A percentile compares a stretch with the other conserved stretches of the same genome.
Conservation (phyloP, 2,888 invertebrate species). For the Conomelus anceps region DNA sequence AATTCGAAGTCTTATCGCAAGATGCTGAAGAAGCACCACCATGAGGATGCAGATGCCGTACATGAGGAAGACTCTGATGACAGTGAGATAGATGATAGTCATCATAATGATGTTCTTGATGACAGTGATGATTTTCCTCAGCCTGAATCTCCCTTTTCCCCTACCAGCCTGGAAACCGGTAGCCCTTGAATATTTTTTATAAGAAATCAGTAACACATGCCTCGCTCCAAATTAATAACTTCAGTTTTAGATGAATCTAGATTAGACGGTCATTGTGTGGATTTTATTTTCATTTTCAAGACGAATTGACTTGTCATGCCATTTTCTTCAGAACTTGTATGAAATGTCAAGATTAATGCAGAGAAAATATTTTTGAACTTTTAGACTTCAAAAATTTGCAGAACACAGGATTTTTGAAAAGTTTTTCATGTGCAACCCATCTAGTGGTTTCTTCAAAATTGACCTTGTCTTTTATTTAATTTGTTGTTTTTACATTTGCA, state of each 20-base stretch:
- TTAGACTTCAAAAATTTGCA: background rate
- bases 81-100: conserved; percentile 24
- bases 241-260: background rate
- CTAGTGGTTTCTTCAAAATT: background rate
- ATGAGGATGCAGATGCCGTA: conserved; percentile 39
- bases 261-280: background rate
- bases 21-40: conserved; percentile 39
- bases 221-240: conserved; percentile 1
- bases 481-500: background rate
- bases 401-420: background rate
- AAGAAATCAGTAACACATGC: background rate
- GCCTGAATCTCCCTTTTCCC: background rate
- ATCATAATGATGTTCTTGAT: conserved; percentile 19
- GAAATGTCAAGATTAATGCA: background rate
- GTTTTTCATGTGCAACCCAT: background rate
- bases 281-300: background rate
- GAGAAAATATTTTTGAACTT: background rate
- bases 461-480: background rate
- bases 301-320: background rate
- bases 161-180: conserved; percentile 22
- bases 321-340: background rate
- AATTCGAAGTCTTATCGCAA: conserved; percentile 66
- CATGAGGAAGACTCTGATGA: conserved; percentile 39
- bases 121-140: background rate
- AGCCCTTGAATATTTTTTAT: conserved; percentile 1